These are phyloP conservation scores for Thumatha senex DNA, from an alignment of 2,888 invertebrate species.

Conservation along the genomic window DNA sequence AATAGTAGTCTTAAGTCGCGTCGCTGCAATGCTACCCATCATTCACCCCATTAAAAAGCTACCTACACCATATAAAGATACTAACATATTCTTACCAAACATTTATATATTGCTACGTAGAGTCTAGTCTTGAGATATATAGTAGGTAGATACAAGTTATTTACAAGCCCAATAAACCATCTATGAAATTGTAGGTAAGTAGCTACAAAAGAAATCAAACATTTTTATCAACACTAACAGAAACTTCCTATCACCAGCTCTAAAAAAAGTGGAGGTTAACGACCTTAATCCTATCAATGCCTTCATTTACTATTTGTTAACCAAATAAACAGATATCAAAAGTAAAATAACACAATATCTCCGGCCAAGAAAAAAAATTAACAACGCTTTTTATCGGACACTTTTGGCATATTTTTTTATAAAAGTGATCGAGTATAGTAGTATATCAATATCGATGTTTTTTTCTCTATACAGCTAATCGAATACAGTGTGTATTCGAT, in stretches of 20 bases:
- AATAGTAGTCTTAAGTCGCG: too few species aligned
- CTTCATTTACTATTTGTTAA: conserved; percentile 69
- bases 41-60: too few species aligned
- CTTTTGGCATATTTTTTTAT: conserved; percentile 69
- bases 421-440: conserved; percentile 72
- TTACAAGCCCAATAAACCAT: too few species aligned
- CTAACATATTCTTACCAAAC: too few species aligned
- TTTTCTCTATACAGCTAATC: conserved; percentile 68
- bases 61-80: too few species aligned
- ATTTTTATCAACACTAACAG: conserved; percentile 28
- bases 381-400: conserved; percentile 59
- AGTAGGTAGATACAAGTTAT: too few species aligned
- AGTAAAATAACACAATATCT: conserved; percentile 73
- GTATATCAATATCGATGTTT: conserved; percentile 69
- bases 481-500: conserved; percentile 65
- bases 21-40: too few species aligned
- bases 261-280: conserved; percentile 50
- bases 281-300: conserved; percentile 66
- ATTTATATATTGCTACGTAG: too few species aligned
- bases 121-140: too few species aligned
- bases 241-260: conserved; percentile 22
- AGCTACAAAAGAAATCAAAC: conserved; percentile 28
- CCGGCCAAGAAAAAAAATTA: conserved; percentile 53
- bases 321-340: conserved; percentile 72
- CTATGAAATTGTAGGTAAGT: conserved; percentile 12